These are phyloP conservation scores for Chlorospingus semifuscus DNA, from an alignment of 2,797 vertebrate genomes.

Conservation along the genomic window DNA sequence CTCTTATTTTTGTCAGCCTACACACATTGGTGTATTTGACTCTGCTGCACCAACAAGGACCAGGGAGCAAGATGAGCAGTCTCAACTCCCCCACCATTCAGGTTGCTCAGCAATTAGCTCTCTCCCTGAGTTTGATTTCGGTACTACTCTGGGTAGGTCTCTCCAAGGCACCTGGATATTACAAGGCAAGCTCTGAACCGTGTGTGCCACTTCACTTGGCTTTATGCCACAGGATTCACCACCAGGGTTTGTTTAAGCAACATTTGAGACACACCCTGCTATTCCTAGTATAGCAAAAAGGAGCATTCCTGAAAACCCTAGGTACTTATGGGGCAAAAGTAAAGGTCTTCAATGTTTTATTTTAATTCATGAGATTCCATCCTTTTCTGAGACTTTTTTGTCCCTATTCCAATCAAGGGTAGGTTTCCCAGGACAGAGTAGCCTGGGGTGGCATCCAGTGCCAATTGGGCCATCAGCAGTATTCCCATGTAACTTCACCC, in stretches of 20 bases:
- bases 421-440: background rate
- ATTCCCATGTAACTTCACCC: background rate
- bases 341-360: background rate
- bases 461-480: rapidly evolving
- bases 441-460: background rate
- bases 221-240: background rate
- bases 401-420: background rate
- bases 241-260: background rate
- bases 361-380: background rate
- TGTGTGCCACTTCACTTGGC: background rate
- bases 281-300: background rate
- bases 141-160: background rate
- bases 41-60: background rate
- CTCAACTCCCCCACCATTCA: background rate
- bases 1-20: background rate
- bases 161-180: background rate
- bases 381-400: background rate
- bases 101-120: background rate
- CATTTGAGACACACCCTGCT: background rate
- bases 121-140: background rate
- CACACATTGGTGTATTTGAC: background rate
- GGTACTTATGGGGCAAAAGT: background rate
- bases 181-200: background rate
- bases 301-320: background rate
- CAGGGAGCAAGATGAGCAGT: background rate